Percentiles rank a stretch among this genome's conserved stretches.
Evolutionary conservation across 2,113 vertebrate genomes (phyloP).

Genomic region (Phalacrocorax pelagicus): DNA sequence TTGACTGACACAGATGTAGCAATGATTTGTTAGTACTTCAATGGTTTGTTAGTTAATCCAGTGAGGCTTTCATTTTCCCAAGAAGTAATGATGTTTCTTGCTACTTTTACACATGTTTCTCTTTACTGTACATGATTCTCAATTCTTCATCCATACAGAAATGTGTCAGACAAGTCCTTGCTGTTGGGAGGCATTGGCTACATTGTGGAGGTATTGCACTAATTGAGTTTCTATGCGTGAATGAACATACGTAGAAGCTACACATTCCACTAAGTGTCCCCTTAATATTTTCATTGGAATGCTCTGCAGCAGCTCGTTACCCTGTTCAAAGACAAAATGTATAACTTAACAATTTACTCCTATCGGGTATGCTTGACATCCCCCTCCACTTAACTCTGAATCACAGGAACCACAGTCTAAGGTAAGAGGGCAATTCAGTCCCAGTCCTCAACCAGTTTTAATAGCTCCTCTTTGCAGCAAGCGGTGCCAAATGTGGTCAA

Average conservation of each 20-base stretch:
- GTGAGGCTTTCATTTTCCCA: neutral
- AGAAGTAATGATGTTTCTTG: neutral
- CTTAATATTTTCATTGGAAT: neutral
- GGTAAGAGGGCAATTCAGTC: conserved; percentile 59
- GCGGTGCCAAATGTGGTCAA: conserved; percentile 47
- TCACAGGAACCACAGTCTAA: conserved; percentile 51
- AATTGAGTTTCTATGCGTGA: neutral
- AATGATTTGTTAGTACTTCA: neutral
- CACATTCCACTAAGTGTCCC: neutral
- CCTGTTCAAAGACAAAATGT: neutral
- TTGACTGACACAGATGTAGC: neutral
- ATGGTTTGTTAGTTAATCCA: neutral
- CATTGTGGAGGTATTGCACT: neutral
- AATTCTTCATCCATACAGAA: neutral
- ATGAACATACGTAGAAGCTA: neutral
- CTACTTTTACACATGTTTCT: neutral
- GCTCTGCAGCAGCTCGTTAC: neutral
- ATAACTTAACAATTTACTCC: conserved; percentile 10
- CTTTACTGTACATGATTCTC: neutral
- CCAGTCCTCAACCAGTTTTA: neutral
- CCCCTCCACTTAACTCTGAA: conserved; percentile 8
- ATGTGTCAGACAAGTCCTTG: neutral
- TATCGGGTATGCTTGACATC: neutral
- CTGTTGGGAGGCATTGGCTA: neutral
- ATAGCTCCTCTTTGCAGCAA: conserved; percentile 18